phyloP scores from a whole-genome alignment of 2,797 vertebrate genomes.

The Glossophaga mutica region DNA sequence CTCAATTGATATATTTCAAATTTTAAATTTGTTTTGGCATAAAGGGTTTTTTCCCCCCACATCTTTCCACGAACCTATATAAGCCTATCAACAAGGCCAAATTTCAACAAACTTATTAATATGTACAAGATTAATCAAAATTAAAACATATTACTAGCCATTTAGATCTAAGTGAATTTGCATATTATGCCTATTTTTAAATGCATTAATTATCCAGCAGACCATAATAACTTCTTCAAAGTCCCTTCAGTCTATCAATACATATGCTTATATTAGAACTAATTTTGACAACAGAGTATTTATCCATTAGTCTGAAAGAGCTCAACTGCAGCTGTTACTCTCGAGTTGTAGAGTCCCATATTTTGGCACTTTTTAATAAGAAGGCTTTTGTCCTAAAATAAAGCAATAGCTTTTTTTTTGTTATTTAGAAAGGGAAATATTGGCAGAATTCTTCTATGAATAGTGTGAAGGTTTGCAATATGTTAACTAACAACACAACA shows the following conservation, averaged over 20 bases:
- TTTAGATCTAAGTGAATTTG: background rate
- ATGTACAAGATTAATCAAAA: background rate
- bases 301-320: slow-evolving; percentile 53
- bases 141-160: background rate
- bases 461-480: slow-evolving; percentile 37
- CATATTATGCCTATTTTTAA: slow-evolving; percentile 41
- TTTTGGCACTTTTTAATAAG: slow-evolving; percentile 45
- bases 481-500: slow-evolving; percentile 54
- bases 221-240: slow-evolving; percentile 5
- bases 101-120: background rate
- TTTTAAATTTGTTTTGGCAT: background rate
- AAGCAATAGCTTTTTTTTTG: background rate
- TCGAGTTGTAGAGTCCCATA: background rate
- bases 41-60: background rate
- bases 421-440: slow-evolving; percentile 55
- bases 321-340: slow-evolving; percentile 47
- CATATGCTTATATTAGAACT: slow-evolving; percentile 18
- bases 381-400: slow-evolving; percentile 52
- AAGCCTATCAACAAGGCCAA: background rate
- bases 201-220: slow-evolving; percentile 55
- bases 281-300: slow-evolving; percentile 65
- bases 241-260: slow-evolving; percentile 18
- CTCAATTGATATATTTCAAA: background rate
- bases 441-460: slow-evolving; percentile 15
- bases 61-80: background rate